Evolutionary conservation across 2,797 vertebrate species (phyloP).

Genomic region (Platyrinchus mystaceus): DNA sequence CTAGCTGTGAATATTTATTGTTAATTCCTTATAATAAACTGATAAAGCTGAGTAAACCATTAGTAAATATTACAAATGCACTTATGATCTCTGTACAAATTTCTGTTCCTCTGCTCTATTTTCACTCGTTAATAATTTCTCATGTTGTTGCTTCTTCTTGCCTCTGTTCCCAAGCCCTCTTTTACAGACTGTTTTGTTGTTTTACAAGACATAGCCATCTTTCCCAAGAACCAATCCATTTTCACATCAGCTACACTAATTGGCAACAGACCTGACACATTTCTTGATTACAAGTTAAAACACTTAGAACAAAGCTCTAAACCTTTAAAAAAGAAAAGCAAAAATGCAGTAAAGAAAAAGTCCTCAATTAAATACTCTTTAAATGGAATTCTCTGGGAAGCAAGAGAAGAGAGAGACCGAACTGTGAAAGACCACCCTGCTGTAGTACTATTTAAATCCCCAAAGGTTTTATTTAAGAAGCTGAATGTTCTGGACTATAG

Average conservation of each 20-base stretch:
- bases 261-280: slow-evolving; percentile 47
- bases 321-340: slow-evolving; percentile 18
- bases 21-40: not conserved
- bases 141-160: not conserved
- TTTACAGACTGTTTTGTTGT: not conserved
- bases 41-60: not conserved
- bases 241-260: slow-evolving; percentile 47
- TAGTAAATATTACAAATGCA: not conserved
- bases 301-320: slow-evolving; percentile 37
- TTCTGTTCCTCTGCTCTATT: not conserved
- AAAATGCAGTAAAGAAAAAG: slow-evolving; percentile 43
- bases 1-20: not conserved
- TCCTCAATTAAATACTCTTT: slow-evolving; percentile 45
- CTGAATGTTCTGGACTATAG: not conserved
- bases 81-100: not conserved
- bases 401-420: not conserved
- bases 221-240: slow-evolving; percentile 44
- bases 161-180: not conserved
- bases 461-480: not conserved
- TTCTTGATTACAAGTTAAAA: slow-evolving; percentile 53
- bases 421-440: slow-evolving; percentile 28
- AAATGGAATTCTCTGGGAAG: slow-evolving; percentile 26
- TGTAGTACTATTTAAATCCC: slow-evolving; percentile 7
- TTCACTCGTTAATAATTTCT: not conserved
- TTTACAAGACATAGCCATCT: slow-evolving; percentile 6